Conservation (phyloP, 2,888 invertebrate genomes). For the Penaeus monodon region DNA sequence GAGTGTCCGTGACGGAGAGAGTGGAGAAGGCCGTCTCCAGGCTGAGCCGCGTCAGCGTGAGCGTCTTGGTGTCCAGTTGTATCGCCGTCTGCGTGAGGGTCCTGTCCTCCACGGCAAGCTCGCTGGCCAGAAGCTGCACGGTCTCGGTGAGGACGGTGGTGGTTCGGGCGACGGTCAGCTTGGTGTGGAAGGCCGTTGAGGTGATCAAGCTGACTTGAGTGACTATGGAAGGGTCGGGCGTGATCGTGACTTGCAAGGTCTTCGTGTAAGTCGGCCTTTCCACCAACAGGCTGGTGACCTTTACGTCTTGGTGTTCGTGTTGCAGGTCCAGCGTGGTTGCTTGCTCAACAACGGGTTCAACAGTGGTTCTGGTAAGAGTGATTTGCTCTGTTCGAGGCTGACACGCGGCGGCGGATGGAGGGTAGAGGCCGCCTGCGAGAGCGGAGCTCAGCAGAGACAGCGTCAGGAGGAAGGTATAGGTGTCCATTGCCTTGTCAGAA, state of each 20-base stretch:
- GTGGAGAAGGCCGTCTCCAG: slow-evolving; percentile 20
- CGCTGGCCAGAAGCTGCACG: neutral
- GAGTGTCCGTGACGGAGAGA: neutral
- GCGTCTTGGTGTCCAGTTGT: neutral
- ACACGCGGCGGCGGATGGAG: neutral
- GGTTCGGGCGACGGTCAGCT: slow-evolving; percentile 11
- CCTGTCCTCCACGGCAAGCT: slow-evolving; percentile 2
- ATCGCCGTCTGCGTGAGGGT: slow-evolving; percentile 34
- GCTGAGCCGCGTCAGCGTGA: slow-evolving; percentile 7
- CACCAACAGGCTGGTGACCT: slow-evolving; percentile 19
- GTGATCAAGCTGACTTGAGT: slow-evolving; percentile 25
- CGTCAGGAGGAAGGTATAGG: too few species aligned
- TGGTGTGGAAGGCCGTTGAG: neutral
- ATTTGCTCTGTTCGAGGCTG: slow-evolving; percentile 18
- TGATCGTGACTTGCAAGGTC: slow-evolving; percentile 13
- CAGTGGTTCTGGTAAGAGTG: slow-evolving; percentile 21
- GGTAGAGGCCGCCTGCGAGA: neutral
- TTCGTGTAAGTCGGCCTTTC: neutral
- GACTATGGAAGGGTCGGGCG: neutral
- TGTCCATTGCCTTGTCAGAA: too few species aligned
- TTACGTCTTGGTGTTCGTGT: neutral
- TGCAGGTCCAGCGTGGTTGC: slow-evolving; percentile 15
- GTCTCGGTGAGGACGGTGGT: slow-evolving; percentile 20
- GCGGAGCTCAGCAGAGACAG: too few species aligned
- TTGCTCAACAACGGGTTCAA: neutral